Evolutionary conservation across 2,113 vertebrate genomes (phyloP), one percentile per base, ranked within the genome.

Genomic region (Electrona antarctica): DNA sequence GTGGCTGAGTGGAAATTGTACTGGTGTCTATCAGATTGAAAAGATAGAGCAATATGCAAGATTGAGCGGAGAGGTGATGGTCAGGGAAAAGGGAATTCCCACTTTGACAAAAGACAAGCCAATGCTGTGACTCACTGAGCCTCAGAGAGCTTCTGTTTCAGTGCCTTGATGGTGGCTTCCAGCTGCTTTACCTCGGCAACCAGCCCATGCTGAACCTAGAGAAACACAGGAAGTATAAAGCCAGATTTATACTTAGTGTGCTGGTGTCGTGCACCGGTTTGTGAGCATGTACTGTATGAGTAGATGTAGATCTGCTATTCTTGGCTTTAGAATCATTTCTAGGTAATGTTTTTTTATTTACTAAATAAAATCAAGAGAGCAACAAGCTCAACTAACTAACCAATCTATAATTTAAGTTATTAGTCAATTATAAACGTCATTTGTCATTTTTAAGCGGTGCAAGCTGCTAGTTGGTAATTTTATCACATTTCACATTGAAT

Each of bases 191-290:
- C 92, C 82, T 99, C 97, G 0, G 91, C 85, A 0, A 93, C 92
- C 3, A 99, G 94, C 47, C 96, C 92, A 0, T 85, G 89, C 85
- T 98, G 97, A 8, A 93, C 94, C 97, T 99, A 84, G 0, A 7
- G 61, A 73, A 28, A 66, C 55, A 50, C 13, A 55, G 10, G 1
- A 67, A 55, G 47, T 8, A 21, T 21, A 62, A 68, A 54, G 48
- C 7, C 41, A 12, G 58, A 52, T 13, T 13, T 52, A 52, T 52
- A 52, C 13, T 6, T 6, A 52, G 21, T 21, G 21, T 21, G 21
- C 21, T 21, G 21, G 21, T 21, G 21, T 21, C 21, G 21, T 21
- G 21, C 21, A 21, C 21, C 21, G 21, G 21, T 21, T 21, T 21
- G 21, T 21, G 21, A 21, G 21, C 21, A 21, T 21, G 21, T 21